A percentile compares a stretch with the other conserved stretches of the same genome.
Evolutionary conservation across 2,888 invertebrate species (phyloP).

Genomic region (Temnothorax unifasciatus): DNA sequence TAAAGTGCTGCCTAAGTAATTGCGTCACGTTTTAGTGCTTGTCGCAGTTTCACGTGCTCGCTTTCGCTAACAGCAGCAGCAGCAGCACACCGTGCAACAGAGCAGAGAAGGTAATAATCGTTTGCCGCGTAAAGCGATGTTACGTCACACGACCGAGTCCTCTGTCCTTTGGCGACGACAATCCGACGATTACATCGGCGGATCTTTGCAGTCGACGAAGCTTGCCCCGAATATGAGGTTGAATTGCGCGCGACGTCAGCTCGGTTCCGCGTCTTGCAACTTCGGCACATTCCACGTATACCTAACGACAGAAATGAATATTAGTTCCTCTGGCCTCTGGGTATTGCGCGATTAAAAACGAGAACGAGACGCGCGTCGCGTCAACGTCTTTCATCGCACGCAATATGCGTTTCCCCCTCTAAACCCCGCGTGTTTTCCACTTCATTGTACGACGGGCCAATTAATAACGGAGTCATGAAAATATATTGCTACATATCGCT

Average conservation of each 20-base stretch:
- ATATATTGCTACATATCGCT: neutral
- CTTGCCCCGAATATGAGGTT: neutral
- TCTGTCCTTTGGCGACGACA: conserved; percentile 42
- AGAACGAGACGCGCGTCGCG: neutral
- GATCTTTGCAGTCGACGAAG: conserved; percentile 13
- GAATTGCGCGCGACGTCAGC: neutral
- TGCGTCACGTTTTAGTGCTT: conserved; percentile 73
- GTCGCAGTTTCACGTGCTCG: conserved; percentile 72
- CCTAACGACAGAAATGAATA: conserved; percentile 1
- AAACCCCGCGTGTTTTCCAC: neutral
- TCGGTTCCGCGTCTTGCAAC: neutral
- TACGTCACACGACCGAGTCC: conserved; percentile 70
- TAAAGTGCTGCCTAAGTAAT: conserved; percentile 65
- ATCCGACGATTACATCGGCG: conserved; percentile 38
- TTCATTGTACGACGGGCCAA: neutral
- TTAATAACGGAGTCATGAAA: conserved; percentile 2
- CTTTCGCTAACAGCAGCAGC: conserved; percentile 64
- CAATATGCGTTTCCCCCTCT: neutral
- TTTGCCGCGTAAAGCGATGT: conserved; percentile 65
- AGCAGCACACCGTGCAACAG: conserved; percentile 35
- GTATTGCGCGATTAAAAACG: neutral
- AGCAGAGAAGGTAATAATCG: conserved; percentile 65
- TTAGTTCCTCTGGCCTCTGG: neutral
- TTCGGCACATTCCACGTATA: neutral
- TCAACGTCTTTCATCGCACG: neutral